Evolutionary conservation across 64 coral and sea anemone species (phyloP), one percentile per base, ranked within the genome.

Genomic region (Astreopora myriophthalma): DNA sequence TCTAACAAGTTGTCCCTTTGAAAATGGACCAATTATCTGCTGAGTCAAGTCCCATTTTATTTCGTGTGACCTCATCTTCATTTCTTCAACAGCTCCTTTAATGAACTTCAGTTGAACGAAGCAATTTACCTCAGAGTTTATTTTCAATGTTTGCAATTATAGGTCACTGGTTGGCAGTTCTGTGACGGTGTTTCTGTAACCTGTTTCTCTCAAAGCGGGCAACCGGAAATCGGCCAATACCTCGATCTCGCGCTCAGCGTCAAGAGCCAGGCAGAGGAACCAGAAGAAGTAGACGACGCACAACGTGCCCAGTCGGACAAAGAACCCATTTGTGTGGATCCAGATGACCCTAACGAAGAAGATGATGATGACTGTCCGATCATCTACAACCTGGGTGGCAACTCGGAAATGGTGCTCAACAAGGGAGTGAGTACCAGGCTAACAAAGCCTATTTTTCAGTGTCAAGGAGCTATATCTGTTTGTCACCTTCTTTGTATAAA

Each of bases 361-460:
- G 52, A 83, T 38, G 52, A 83, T 38, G 55, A 83, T 25, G 79
- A 83, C 6, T 83, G 79, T 34, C 79, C 79, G 24, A 39, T 8
- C 8, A 26, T 83, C 32, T 83, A 36, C 22, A 65, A 83, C 31
- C 36, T 83, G 79, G 79, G 79, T 64, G 55, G 55, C 17, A 83
- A 83, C 32, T 64, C 79, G 8, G 57, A 83, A 8, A 83, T 83
- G 79, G 31, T 65, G 55, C 79, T 83, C 33, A 83, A 83, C 1
- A 81, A 37, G 38, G 79, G 57, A 57, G 79, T 83, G 17, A 31
- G 79, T 83, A 33, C 11, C 10, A n/a, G n/a, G n/a, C n/a, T n/a
- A n/a, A n/a, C n/a, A n/a, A n/a, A n/a, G n/a, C n/a, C n/a, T n/a
- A n/a, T n/a, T n/a, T n/a, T n/a, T n/a, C n/a, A n/a, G n/a, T n/a